phyloP scores from a whole-genome alignment of 92 coral and sea anemone species.

The Palythoa grandis region DNA sequence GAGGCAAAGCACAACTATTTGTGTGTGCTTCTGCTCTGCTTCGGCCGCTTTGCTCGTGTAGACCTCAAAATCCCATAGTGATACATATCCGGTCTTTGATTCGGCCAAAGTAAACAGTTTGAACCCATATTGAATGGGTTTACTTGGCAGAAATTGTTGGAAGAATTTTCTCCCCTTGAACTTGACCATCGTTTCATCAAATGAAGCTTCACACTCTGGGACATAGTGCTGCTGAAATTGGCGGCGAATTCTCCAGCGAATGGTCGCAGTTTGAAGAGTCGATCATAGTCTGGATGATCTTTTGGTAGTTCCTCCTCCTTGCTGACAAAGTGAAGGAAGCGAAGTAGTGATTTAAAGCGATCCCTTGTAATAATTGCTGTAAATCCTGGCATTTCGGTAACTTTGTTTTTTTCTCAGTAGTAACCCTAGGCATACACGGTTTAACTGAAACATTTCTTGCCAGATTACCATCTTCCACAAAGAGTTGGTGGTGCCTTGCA shows the following conservation, averaged over 20 bases:
- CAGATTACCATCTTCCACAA: not conserved
- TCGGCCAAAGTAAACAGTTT: slow-evolving; percentile 53
- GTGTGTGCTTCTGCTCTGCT: slow-evolving; percentile 26
- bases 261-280: too few species aligned
- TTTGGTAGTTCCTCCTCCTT: not conserved
- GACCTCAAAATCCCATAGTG: slow-evolving; percentile 44
- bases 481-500: too few species aligned
- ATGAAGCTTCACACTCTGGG: slow-evolving; percentile 43
- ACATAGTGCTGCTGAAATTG: slow-evolving; percentile 29
- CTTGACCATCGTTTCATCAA: slow-evolving; percentile 57
- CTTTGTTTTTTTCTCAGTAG: slow-evolving; percentile 47
- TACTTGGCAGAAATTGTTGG: slow-evolving; percentile 52
- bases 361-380: slow-evolving; percentile 33
- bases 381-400: slow-evolving; percentile 40
- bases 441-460: not conserved
- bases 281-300: not conserved
- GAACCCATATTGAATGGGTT: slow-evolving; percentile 57
- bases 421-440: not conserved
- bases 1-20: slow-evolving; percentile 45
- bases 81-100: slow-evolving; percentile 52
- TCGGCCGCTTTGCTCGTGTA: slow-evolving; percentile 46
- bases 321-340: slow-evolving; percentile 52
- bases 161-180: slow-evolving; percentile 22
- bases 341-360: slow-evolving; percentile 42
- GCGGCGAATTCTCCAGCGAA: not conserved